Evolutionary conservation across 2,888 invertebrate genomes (phyloP).

Genomic region (Erebia epiphron): DNA sequence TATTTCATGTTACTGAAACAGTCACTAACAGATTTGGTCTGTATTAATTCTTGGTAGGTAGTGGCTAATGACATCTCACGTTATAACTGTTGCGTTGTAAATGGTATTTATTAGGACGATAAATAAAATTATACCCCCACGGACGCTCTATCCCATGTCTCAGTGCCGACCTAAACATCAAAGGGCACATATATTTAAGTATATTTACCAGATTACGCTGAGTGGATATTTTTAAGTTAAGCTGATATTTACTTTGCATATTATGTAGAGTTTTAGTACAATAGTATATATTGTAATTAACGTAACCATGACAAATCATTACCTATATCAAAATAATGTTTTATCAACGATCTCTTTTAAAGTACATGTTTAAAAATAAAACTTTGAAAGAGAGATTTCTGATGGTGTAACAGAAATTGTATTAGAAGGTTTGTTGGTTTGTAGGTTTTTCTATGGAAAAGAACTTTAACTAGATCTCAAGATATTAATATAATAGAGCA

Average conservation of each 20-base stretch:
- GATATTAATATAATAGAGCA: constrained; percentile 39
- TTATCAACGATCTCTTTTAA: no score
- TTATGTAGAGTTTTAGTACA: background rate
- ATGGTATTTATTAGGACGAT: constrained; percentile 23
- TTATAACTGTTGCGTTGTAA: constrained; percentile 15
- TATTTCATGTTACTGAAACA: constrained; percentile 13
- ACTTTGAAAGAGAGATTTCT: background rate
- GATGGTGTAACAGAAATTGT: constrained; percentile 20
- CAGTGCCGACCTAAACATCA: constrained; percentile 43
- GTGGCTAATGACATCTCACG: background rate
- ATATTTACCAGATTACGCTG: background rate
- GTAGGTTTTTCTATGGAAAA: constrained; percentile 52
- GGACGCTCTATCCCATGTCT: constrained; percentile 20
- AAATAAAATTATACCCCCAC: constrained; percentile 22
- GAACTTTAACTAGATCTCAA: constrained; percentile 64
- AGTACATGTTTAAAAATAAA: background rate
- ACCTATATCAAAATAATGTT: no score
- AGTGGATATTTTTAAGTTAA: background rate
- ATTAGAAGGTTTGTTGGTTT: no score
- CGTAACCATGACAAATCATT: no score
- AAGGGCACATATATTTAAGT: background rate
- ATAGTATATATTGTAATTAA: background rate
- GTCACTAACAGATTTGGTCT: background rate
- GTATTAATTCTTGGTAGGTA: background rate
- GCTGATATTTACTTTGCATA: background rate